A percentile compares a stretch with the other conserved stretches of the same genome.
These are phyloP conservation scores for Arctia plantaginis DNA, from an alignment of 2,888 invertebrate genomes.

Conservation along the genomic window DNA sequence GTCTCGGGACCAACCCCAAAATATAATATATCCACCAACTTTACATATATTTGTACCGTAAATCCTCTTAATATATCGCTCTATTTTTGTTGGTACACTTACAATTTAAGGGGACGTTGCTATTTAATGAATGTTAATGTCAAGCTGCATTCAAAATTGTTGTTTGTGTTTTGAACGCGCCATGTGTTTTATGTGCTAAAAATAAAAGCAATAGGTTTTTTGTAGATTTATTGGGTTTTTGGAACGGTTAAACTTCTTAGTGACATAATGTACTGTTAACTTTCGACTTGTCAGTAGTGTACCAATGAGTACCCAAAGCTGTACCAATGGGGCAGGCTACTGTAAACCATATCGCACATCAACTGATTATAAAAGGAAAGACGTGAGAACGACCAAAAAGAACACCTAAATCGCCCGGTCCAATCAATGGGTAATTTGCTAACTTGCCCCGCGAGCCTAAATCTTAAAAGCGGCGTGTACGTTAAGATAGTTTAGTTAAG, in stretches of 20 bases:
- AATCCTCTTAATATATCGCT: conserved; percentile 85
- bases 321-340: too few relatives aligned
- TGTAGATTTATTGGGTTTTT: conserved; percentile 34
- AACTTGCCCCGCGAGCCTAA: too few relatives aligned
- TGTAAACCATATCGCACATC: too few relatives aligned
- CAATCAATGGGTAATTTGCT: too few relatives aligned
- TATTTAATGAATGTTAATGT: conserved; percentile 84
- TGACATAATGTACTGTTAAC: not conserved
- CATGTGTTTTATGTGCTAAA: conserved; percentile 49
- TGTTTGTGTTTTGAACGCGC: conserved; percentile 65
- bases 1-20: conserved; percentile 82
- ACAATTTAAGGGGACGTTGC: conserved; percentile 80
- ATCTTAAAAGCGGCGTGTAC: too few relatives aligned
- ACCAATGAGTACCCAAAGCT: too few relatives aligned
- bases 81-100: conserved; percentile 84
- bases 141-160: conserved; percentile 75
- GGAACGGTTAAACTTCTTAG: conserved; percentile 9
- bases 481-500: too few relatives aligned
- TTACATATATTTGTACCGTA: conserved; percentile 87
- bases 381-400: too few relatives aligned
- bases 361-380: too few relatives aligned
- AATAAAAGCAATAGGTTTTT: conserved; percentile 41
- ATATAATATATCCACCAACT: conserved; percentile 86
- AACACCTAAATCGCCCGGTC: too few relatives aligned
- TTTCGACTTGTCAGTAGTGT: not conserved